Evolutionary conservation across 2,888 invertebrate species (phyloP).

Genomic region (Thereva unica): DNA sequence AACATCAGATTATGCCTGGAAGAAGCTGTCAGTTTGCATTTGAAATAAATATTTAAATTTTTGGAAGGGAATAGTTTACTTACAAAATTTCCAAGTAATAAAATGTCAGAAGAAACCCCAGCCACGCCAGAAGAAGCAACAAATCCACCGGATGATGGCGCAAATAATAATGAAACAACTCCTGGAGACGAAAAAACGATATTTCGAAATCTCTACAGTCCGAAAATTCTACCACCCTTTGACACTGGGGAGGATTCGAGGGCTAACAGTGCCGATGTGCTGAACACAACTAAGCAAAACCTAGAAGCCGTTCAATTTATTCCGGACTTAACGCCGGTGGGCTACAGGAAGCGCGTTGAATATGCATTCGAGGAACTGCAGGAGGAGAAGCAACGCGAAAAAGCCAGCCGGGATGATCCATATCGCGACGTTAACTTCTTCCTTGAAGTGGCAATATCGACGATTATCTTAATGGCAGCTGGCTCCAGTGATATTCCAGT

Average conservation of each 20-base stretch:
- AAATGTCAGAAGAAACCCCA: too few relatives aligned
- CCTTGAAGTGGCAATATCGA: conserved; percentile 41
- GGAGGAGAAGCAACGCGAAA: conserved; percentile 6
- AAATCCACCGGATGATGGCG: neutral
- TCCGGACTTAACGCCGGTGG: conserved; percentile 34
- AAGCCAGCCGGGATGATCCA: neutral
- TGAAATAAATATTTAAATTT: too few relatives aligned
- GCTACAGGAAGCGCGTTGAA: conserved; percentile 43
- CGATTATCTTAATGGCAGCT: conserved; percentile 42
- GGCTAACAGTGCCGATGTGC: too few relatives aligned
- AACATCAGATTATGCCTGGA: too few relatives aligned
- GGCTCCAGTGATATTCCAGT: conserved; percentile 37
- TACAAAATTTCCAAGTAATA: too few relatives aligned
- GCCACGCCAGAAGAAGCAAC: too few relatives aligned
- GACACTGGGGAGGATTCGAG: too few relatives aligned
- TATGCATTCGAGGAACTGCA: conserved; percentile 39
- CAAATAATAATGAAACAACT: neutral
- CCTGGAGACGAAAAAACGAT: neutral
- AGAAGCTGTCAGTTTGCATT: too few relatives aligned
- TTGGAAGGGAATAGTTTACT: too few relatives aligned
- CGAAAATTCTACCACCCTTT: neutral
- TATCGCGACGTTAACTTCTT: conserved; percentile 32
- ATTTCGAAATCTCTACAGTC: conserved; percentile 13
- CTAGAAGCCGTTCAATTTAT: conserved; percentile 36
- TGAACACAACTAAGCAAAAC: conserved; percentile 19